Evolutionary conservation across 2,888 invertebrate genomes (phyloP), one percentile per base, ranked within the genome.

Genomic region (Dysmachus trigonus): DNA sequence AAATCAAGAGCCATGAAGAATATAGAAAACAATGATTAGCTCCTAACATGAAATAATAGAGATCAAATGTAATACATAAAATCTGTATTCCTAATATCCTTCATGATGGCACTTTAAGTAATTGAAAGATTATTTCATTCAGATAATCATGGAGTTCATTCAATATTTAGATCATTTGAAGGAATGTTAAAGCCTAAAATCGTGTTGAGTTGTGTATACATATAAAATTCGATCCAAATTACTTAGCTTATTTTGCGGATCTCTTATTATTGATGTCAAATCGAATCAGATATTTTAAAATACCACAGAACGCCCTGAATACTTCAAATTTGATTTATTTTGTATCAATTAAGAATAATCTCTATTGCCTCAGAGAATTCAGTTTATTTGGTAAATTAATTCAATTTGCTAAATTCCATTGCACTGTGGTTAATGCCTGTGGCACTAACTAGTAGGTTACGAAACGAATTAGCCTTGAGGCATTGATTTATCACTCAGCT

Each of bases 401-500:
- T 73, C 33, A 73, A 73, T 73, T 73, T 73, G 73, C 73, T 35
- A 33, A n/a, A 73, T 73, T 73, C 35, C 2, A 35, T 7, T 1
- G 31, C 5, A 3, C n/a, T 33, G 31, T n/a, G 62, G 62, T 22
- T 62, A 15, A 31, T 33, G n/a, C 31, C 2, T 8, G 30, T 7
- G n/a, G 73, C 4, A 2, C 53, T 8, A 5, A 5, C 53, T 53
- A 7, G 3, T 18, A 3, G 47, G 7, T n/a, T 73, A n/a, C 31
- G 73, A 33, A 15, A 33, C 5, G 73, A 33, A 73, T 2, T 0
- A 79, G 7, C 4, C 51, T 30, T 13, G 13, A 30, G 79, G 79
- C 51, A 79, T 30, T 51, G 51, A 79, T 30, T 79, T 81, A 62
- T 62, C 81, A 81, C 62, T 53, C 33, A 27, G 47, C 41, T 81